Evolutionary conservation across 2,113 vertebrate genomes (phyloP), one percentile per base, ranked within the genome.

Genomic region (Ophiodon elongatus): DNA sequence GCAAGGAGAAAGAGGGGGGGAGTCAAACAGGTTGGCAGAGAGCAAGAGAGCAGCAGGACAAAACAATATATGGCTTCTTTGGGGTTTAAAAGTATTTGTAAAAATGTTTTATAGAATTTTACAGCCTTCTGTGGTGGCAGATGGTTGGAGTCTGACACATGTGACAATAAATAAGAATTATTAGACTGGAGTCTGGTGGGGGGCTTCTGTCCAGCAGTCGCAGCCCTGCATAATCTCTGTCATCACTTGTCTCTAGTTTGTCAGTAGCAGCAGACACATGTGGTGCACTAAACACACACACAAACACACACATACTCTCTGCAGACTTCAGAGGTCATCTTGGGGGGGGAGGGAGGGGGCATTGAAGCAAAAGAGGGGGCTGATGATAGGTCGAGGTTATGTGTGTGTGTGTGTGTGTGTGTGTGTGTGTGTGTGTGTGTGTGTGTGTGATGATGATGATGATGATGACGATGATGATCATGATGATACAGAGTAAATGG

Each of bases 251-350:
- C 91, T 88, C 85, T 68, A 84, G 86, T 94, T 91, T 93, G 91
- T 94, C 93, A 93, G 86, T 94, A 79, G 89, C 90, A 88, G 88
- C 43, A 78, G 90, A 92, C 91, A 93, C 84, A 91, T 92, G 92
- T 82, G 81, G 86, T 35, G 72, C 75, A 86, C 10, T 60, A 88
- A 79, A 83, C 65, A 70, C 82, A 78, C 47, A 79, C 77, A 77
- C 69, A 73, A 33, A 74, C 43, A 79, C 64, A 65, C 43, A 84
- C 60, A 73, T 39, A 86, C 73, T 68, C 80, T 75, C 37, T 23
- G 56, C 76, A 63, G 50, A 86, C 85, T 80, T 79, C 60, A 70
- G 75, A 83, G 86, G 88, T 88, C 87, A 89, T 89, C 80, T 66
- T 65, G 11, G 27, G 59, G 63, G 39, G 13, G 10, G 52, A 45